A percentile compares a stretch with the other conserved stretches of the same genome.
Evolutionary conservation across 2,113 vertebrate species (phyloP).

Genomic region (Tichodroma muraria): DNA sequence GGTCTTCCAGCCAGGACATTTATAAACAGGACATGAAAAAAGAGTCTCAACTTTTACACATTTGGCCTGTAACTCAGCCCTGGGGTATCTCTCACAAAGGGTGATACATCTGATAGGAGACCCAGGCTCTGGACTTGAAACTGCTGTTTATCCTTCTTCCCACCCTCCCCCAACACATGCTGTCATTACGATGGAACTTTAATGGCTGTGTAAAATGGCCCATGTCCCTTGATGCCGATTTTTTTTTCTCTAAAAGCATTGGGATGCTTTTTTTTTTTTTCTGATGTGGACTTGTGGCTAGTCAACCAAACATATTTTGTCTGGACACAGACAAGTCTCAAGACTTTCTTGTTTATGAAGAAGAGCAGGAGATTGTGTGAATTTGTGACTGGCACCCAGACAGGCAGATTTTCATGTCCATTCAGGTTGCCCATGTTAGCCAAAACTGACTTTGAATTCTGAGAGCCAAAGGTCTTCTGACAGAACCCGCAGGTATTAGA

Average conservation of each 20-base stretch:
- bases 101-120: slow-evolving; percentile 9
- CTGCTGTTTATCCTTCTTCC: not conserved
- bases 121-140: not conserved
- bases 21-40: slow-evolving; percentile 15
- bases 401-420: not conserved
- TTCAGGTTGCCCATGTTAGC: not conserved
- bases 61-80: not conserved
- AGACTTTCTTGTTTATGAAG: not conserved
- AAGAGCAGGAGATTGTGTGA: not conserved
- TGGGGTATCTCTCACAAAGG: not conserved
- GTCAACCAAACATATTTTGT: not conserved
- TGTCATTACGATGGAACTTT: not conserved
- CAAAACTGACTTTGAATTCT: not conserved
- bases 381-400: not conserved
- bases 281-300: not conserved
- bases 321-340: not conserved
- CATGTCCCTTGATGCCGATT: not conserved
- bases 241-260: not conserved
- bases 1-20: not conserved
- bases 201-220: not conserved
- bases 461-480: not conserved
- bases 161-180: not conserved
- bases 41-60: not conserved
- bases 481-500: not conserved
- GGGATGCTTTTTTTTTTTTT: not conserved